Evolutionary conservation across 92 coral and sea anemone species (phyloP), one percentile per base, ranked within the genome.

Genomic region (Epizoanthus ramosus): DNA sequence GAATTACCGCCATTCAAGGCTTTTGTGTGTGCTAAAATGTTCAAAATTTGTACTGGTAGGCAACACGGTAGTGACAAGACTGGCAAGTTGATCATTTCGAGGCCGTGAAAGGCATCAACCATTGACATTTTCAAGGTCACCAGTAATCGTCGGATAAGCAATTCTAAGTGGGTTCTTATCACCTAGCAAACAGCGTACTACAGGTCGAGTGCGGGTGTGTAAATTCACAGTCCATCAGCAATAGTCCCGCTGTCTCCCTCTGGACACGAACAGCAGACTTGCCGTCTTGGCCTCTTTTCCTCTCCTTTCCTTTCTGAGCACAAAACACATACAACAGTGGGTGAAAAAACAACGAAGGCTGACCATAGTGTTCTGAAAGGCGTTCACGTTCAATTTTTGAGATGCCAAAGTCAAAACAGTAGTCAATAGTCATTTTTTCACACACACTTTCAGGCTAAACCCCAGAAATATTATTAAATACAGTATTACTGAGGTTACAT

Each of bases 121-220:
- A 14, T 65, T 21, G 70, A 65, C 6, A 21, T 14, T 67, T 67
- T 67, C 22, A 19, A 33, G 43, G 72, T 67, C 19, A 31, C 50
- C 47, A 6, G 19, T 75, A 25, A 75, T 57, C 0, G 39, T 47
- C 39, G 9, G 47, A 63, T 35, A 59, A 22, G 17, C 71, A 77
- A 77, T 24, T 23, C 63, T 60, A 59, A 77, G 66, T 60, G 82
- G 70, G 37, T 77, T 25, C 50, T 77, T 41, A 10, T 61, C 65
- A 77, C 54, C 61, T 41, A 35, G 52, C 14, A 15, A 77, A 39
- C 23, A 75, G 35, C 3, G 54, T 31, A 7, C 18, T 56, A 37
- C 22, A 12, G 71, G 70, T 23, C 63, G 45, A 28, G 47, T 31
- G 16, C 53, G 53, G 12, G 53, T 25, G 45, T 18, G 58, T 39